phyloP scores from a whole-genome alignment of 2,113 vertebrate species.

The Ranitomeya imitator region DNA sequence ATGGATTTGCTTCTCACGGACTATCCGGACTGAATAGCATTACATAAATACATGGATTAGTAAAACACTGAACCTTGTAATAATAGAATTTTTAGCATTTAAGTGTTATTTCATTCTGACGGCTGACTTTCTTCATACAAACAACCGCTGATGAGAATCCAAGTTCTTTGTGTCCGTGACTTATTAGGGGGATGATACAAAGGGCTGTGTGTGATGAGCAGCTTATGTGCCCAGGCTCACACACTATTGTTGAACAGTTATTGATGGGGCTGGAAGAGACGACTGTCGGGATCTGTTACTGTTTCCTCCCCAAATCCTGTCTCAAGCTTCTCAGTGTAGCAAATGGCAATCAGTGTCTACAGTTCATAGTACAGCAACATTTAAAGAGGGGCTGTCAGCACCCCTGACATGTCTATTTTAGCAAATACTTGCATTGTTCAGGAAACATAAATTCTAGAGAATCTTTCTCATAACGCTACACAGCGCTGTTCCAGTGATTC shows the following conservation, averaged over 20 bases:
- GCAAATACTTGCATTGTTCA: too few species aligned
- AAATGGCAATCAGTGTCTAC: neutral
- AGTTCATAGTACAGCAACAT: neutral
- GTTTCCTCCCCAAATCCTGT: neutral
- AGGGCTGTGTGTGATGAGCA: constrained; percentile 11
- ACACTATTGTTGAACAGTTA: constrained; percentile 26
- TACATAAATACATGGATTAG: neutral
- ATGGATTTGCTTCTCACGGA: neutral
- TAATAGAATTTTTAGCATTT: neutral
- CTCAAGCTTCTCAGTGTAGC: neutral
- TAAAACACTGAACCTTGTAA: neutral
- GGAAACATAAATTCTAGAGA: too few species aligned
- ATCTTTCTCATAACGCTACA: too few species aligned
- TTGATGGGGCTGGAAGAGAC: constrained; percentile 9
- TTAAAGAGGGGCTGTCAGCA: neutral
- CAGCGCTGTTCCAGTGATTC: too few species aligned
- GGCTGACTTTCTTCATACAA: constrained; percentile 11
- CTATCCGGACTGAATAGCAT: neutral
- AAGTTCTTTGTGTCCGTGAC: neutral
- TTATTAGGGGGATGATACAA: constrained; percentile 19
- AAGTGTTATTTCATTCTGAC: neutral
- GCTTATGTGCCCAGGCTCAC: neutral
- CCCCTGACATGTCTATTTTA: too few species aligned
- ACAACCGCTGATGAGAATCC: constrained; percentile 11
- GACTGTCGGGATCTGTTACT: neutral